These are phyloP conservation scores for Acanthosepion lycidas DNA, from an alignment of 2,888 invertebrate species.

Conservation along the genomic window DNA sequence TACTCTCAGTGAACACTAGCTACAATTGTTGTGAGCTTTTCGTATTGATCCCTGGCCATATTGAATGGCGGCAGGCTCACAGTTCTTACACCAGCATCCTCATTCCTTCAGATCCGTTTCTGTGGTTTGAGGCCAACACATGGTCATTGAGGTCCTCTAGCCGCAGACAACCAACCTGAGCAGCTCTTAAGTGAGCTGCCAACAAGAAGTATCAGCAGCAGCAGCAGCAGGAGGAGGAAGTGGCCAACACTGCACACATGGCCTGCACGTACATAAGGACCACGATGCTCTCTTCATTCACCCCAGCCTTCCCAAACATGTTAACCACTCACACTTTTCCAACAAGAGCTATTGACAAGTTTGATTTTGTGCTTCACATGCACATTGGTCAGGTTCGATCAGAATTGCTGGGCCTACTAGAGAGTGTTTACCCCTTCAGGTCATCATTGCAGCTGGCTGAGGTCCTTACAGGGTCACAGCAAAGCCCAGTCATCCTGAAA, in stretches of 20 bases:
- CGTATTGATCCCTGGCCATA: slow-evolving; percentile 43
- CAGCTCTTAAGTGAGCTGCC: slow-evolving; percentile 41
- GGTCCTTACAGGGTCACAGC: slow-evolving; percentile 43
- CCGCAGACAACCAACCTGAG: slow-evolving; percentile 43
- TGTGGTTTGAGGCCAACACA: slow-evolving; percentile 42
- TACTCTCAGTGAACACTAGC: slow-evolving; percentile 33
- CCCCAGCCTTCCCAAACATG: slow-evolving; percentile 12
- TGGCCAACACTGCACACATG: slow-evolving; percentile 13
- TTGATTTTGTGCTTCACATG: slow-evolving; percentile 44
- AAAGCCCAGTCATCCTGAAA: slow-evolving; percentile 43
- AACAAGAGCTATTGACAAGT: slow-evolving; percentile 47
- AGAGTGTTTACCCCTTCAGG: slow-evolving; percentile 45
- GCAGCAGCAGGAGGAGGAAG: background rate
- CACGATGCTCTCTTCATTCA: background rate
- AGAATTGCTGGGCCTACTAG: slow-evolving; percentile 38
- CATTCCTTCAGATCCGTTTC: slow-evolving; percentile 45
- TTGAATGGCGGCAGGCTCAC: slow-evolving; percentile 41
- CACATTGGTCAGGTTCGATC: slow-evolving; percentile 37
- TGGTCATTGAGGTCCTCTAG: slow-evolving; percentile 44
- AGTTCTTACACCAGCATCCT: slow-evolving; percentile 34
- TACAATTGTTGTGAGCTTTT: slow-evolving; percentile 40
- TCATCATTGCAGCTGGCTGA: slow-evolving; percentile 44
- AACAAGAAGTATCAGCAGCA: background rate
- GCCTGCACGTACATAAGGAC: slow-evolving; percentile 33
- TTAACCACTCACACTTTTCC: slow-evolving; percentile 33